Percentiles rank a stretch among this genome's conserved stretches.
These are phyloP conservation scores for Drosophila subsilvestris DNA, from an alignment of 2,888 invertebrate genomes.

Conservation along the genomic window DNA sequence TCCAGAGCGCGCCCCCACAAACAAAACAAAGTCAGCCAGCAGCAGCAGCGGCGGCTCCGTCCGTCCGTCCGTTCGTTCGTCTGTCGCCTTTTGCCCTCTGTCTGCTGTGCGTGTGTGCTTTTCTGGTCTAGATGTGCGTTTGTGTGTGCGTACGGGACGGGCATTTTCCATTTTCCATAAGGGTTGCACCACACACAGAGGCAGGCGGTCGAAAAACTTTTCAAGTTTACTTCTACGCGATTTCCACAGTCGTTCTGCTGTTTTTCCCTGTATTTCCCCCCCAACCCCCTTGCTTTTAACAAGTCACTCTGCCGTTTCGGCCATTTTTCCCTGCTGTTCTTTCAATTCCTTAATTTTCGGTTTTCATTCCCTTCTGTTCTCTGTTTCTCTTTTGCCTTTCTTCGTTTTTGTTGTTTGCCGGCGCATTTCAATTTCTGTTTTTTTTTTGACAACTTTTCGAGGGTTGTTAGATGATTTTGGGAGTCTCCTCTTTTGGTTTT, in stretches of 20 bases:
- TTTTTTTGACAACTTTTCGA: slow-evolving; percentile 46
- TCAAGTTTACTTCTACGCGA: slow-evolving; percentile 70
- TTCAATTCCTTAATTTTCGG: slow-evolving; percentile 1
- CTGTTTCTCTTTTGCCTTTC: slow-evolving; percentile 10
- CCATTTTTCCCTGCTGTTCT: slow-evolving; percentile 45
- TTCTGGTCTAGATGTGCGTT: slow-evolving; percentile 25
- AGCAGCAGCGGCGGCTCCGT: slow-evolving; percentile 29
- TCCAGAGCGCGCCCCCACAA: slow-evolving; percentile 60
- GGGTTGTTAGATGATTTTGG: slow-evolving; percentile 58
- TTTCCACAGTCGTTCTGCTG: slow-evolving; percentile 41
- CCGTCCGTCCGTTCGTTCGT: slow-evolving; percentile 31
- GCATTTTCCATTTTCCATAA: slow-evolving; percentile 59
- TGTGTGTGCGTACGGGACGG: slow-evolving; percentile 23
- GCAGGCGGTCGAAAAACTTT: slow-evolving; percentile 37
- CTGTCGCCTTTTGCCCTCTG: slow-evolving; percentile 22
- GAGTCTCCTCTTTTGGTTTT: slow-evolving; percentile 6
- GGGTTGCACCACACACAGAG: slow-evolving; percentile 54
- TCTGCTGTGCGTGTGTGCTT: slow-evolving; percentile 36
- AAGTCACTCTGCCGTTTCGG: slow-evolving; percentile 57
- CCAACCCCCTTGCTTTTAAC: slow-evolving; percentile 25
- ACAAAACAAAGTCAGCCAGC: slow-evolving; percentile 67
- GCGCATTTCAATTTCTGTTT: slow-evolving; percentile 58
- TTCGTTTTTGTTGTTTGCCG: slow-evolving; percentile 50
- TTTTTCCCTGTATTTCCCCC: slow-evolving; percentile 24
- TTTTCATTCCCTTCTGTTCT: slow-evolving; percentile 9